These are phyloP conservation scores for Drosophila tristis DNA, from an alignment of 1,140 invertebrate genomes.

Conservation along the genomic window DNA sequence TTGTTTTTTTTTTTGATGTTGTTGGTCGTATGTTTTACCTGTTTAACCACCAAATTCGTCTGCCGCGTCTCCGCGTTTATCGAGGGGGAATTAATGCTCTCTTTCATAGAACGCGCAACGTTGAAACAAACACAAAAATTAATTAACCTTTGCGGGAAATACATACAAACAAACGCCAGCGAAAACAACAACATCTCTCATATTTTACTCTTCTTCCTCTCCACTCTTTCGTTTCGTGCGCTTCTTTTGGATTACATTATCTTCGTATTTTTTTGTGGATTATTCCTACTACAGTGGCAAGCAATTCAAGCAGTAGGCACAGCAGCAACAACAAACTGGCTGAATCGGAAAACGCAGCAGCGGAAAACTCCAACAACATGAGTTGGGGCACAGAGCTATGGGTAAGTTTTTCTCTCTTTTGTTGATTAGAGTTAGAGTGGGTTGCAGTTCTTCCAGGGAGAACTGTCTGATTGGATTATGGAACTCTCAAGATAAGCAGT, in stretches of 20 bases:
- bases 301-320: conserved; percentile 58
- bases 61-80: conserved; percentile 13
- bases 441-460: no score
- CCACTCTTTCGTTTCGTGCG: conserved; percentile 8
- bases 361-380: conserved; percentile 84
- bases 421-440: no score
- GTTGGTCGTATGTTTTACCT: conserved; percentile 50
- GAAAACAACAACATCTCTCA: conserved; percentile 38
- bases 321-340: conserved; percentile 63
- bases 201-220: conserved; percentile 38
- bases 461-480: no score
- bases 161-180: conserved; percentile 24
- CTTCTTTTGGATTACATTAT: conserved; percentile 42
- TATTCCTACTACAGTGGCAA: conserved; percentile 62
- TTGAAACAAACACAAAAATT: conserved; percentile 45
- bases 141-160: conserved; percentile 67
- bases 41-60: conserved; percentile 42
- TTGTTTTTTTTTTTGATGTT: conserved; percentile 18
- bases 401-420: conserved; percentile 84
- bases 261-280: conserved; percentile 42
- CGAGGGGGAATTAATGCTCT: conserved; percentile 50
- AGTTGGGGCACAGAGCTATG: conserved; percentile 87
- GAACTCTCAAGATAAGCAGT: no score
- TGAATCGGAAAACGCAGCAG: conserved; percentile 65
- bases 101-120: conserved; percentile 53